Conservation (phyloP, 2,888 invertebrate genomes). For the Andrena flavipes region DNA sequence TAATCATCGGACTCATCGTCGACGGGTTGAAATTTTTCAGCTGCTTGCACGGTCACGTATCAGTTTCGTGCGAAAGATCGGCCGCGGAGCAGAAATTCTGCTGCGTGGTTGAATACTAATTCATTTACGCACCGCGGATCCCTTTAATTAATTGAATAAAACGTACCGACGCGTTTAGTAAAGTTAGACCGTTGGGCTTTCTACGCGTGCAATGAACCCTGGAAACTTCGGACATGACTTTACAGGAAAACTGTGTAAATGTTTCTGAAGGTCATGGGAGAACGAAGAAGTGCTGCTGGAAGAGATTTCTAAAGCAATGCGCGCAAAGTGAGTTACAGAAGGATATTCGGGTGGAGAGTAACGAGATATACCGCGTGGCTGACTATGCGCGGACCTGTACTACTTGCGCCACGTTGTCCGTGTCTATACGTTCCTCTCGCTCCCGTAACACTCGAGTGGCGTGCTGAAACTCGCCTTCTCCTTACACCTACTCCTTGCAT, state of each 20-base stretch:
- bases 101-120: conserved; percentile 5
- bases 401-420: background rate
- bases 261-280: background rate
- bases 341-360: no score
- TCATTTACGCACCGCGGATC: conserved; percentile 15
- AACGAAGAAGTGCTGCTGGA: background rate
- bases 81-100: conserved; percentile 1
- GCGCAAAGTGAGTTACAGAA: background rate
- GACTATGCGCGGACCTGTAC: background rate
- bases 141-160: background rate
- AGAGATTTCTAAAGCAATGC: background rate
- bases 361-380: background rate
- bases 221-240: background rate
- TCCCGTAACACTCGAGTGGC: background rate
- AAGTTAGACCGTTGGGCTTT: background rate
- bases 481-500: no score
- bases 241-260: background rate
- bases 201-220: no score
- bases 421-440: background rate
- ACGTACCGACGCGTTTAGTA: background rate
- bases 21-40: conserved; percentile 53
- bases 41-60: conserved; percentile 47
- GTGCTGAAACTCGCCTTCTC: no score
- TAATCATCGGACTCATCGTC: conserved; percentile 62
- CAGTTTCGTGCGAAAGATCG: background rate